Evolutionary conservation across 1,140 invertebrate genomes (phyloP), one percentile per base, ranked within the genome.

Genomic region (Pomacea maculata): DNA sequence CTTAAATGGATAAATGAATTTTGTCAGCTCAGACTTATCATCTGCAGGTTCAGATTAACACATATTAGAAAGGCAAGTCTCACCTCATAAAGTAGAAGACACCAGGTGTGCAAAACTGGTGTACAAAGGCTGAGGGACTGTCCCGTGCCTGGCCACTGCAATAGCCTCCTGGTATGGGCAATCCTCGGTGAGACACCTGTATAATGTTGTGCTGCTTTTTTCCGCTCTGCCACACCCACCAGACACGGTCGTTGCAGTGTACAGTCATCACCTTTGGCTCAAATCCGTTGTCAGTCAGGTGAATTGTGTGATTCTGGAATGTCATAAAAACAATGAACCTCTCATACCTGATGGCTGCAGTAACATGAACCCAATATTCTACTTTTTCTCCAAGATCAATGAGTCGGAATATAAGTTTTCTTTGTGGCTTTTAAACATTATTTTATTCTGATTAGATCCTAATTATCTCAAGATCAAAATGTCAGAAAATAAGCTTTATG

Each of bases 221-320:
- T 17, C 86, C 85, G 76, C 84, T 86, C 83, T 92, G 90, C 91
- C 91, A 92, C 65, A 91, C 87, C 89, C 90, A 92, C 91, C 91
- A 92, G 34, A 92, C 89, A 54, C 90, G 72, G 87, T 92, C 91
- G 82, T 88, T 87, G 55, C 88, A 89, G 34, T 88, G 83, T 15
- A 91, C 86, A 19, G 88, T 90, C 70, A 92, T 81, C 19, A 90
- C 87, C 80, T 89, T 88, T 3, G 90, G 90, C 71, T 91, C 88
- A 85, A 91, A 89, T 25, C 90, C 90, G 80, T 84, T 88, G 84
- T 92, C 91, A 73, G 88, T 90, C 75, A 92, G 79, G 75, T 88
- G 86, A 7, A 92, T 86, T 57, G 90, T 92, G 81, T 91, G 88
- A 82, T 92, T 91, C 90, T 92, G 83, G 14, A 15, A 63, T 57